A percentile compares a stretch with the other conserved stretches of the same genome.
Conservation (phyloP, 2,797 vertebrate species). For the Okamejei kenojei region DNA sequence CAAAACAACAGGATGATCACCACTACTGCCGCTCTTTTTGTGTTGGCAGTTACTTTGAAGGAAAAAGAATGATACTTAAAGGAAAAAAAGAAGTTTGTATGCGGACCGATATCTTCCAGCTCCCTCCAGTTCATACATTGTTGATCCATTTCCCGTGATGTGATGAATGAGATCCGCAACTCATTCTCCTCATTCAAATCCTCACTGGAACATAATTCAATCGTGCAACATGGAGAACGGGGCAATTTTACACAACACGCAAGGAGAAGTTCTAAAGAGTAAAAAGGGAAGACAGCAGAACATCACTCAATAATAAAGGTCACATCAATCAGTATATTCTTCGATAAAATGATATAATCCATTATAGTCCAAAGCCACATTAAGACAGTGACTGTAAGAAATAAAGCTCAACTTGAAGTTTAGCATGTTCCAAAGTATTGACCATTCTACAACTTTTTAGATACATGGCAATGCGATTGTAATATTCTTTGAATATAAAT, state of each 20-base stretch:
- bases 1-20: not conserved
- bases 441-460: not conserved
- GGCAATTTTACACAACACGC: not conserved
- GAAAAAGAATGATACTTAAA: no score
- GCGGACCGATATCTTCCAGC: not conserved
- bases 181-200: not conserved
- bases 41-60: not conserved
- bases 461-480: not conserved
- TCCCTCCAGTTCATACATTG: not conserved
- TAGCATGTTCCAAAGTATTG: not conserved
- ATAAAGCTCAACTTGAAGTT: not conserved
- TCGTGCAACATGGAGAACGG: no score
- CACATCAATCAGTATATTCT: not conserved
- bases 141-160: not conserved
- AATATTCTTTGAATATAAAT: not conserved
- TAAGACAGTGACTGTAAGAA: not conserved
- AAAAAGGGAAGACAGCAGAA: not conserved
- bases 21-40: not conserved
- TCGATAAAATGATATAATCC: not conserved
- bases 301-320: not conserved
- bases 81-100: not conserved
- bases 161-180: not conserved
- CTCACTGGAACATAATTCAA: not conserved
- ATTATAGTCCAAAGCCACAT: not conserved
- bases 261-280: not conserved